Percentiles rank a stretch among this genome's conserved stretches.
These are phyloP conservation scores for Ligdia adustata DNA, from an alignment of 2,888 invertebrate species.

Conservation along the genomic window DNA sequence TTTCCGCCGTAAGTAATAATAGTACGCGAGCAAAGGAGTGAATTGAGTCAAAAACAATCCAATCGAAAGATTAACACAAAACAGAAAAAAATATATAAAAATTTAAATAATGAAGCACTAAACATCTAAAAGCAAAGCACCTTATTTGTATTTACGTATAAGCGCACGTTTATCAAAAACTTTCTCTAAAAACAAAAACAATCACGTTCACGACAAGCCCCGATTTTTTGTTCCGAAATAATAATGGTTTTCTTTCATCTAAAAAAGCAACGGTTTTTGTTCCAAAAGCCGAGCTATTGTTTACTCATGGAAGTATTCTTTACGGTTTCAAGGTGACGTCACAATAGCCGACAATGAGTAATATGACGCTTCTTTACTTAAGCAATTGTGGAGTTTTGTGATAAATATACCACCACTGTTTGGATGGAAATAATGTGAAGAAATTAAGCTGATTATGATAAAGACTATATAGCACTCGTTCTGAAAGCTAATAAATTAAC, in stretches of 20 bases:
- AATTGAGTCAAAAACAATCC: too few relatives aligned
- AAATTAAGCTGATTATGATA: background rate
- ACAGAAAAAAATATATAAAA: too few relatives aligned
- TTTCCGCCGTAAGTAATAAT: too few relatives aligned
- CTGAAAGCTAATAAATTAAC: too few relatives aligned
- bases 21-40: too few relatives aligned
- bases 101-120: too few relatives aligned
- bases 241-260: constrained; percentile 4
- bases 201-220: background rate
- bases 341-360: constrained; percentile 25
- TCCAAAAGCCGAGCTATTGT: constrained; percentile 3
- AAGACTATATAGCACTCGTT: too few relatives aligned
- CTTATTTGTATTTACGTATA: too few relatives aligned
- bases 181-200: constrained; percentile 2
- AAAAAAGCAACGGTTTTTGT: constrained; percentile 12
- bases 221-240: constrained; percentile 8
- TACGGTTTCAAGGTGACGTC: constrained; percentile 26
- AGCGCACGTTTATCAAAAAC: background rate
- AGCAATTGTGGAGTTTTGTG: background rate
- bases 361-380: constrained; percentile 6
- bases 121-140: too few relatives aligned
- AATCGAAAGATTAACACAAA: too few relatives aligned
- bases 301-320: constrained; percentile 15
- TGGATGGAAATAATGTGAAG: background rate
- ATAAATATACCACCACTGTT: background rate